Evolutionary conservation across 2,113 vertebrate genomes (phyloP).

Genomic region (Sinosuthora webbiana): DNA sequence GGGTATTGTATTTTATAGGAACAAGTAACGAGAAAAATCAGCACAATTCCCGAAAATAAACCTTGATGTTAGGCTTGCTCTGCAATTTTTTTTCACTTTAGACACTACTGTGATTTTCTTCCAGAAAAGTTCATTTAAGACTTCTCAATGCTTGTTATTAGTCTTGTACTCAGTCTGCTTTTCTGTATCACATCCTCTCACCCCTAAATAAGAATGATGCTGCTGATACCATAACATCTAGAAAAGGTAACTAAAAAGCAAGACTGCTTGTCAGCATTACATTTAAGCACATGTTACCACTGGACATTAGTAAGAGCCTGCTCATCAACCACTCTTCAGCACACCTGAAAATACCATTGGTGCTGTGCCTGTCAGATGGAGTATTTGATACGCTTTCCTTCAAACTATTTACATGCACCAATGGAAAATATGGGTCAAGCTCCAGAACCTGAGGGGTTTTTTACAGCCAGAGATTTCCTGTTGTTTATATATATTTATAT

Average conservation of each 20-base stretch:
- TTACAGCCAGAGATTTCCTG: neutral
- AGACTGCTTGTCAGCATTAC: neutral
- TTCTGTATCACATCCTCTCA: neutral
- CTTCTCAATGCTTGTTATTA: neutral
- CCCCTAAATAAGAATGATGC: neutral
- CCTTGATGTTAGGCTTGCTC: rapidly evolving
- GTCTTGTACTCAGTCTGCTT: neutral
- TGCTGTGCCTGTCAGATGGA: neutral
- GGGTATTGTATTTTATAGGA: neutral
- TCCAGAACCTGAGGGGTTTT: neutral
- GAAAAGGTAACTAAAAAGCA: neutral
- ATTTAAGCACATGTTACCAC: neutral
- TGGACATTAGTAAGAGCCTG: neutral
- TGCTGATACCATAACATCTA: neutral
- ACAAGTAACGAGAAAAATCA: neutral
- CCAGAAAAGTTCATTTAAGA: neutral
- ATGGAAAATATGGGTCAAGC: neutral
- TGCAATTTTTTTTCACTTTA: neutral
- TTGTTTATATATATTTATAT: neutral
- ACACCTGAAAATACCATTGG: neutral
- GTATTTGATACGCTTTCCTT: neutral
- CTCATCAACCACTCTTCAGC: neutral
- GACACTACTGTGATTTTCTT: neutral
- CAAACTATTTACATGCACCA: neutral
- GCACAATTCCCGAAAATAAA: neutral